Percentiles rank a stretch among this genome's conserved stretches.
phyloP scores from a whole-genome alignment of 2,113 vertebrate species.

The Campylomormyrus numenius region DNA sequence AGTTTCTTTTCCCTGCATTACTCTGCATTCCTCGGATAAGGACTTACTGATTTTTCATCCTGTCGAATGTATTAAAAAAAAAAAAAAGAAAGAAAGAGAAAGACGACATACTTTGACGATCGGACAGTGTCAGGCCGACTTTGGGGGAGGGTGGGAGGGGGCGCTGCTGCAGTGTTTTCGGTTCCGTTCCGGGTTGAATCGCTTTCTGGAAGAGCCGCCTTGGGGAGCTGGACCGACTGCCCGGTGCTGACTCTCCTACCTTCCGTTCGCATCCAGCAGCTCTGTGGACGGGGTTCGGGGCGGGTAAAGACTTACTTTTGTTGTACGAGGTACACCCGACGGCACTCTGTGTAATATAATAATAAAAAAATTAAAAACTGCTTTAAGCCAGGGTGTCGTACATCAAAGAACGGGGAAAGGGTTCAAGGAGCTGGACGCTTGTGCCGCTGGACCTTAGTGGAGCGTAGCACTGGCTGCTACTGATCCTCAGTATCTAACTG shows the following conservation, averaged over 20 bases:
- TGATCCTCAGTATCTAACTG: constrained; percentile 44
- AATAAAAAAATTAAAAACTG: constrained; percentile 23
- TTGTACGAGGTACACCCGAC: constrained; percentile 26
- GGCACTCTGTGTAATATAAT: constrained; percentile 21
- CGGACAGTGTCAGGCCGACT: constrained; percentile 1
- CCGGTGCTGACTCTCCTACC: not conserved
- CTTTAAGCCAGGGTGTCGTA: constrained; percentile 16
- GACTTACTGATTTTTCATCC: constrained; percentile 28
- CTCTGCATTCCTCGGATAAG: constrained; percentile 28
- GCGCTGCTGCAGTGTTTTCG: not conserved
- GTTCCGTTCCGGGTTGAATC: not conserved
- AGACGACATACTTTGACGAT: constrained; percentile 15
- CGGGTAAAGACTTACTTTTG: constrained; percentile 8
- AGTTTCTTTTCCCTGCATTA: constrained; percentile 31
- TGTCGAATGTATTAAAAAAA: constrained; percentile 39
- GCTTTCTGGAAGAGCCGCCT: constrained; percentile 6
- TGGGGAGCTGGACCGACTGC: not conserved
- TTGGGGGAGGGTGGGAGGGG: not conserved
- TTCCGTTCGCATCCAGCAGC: not conserved
- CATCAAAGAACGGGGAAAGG: constrained; percentile 4
- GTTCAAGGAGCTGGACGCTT: not conserved
- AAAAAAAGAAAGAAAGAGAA: constrained; percentile 10
- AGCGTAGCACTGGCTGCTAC: constrained; percentile 59
- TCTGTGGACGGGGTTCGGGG: not conserved
- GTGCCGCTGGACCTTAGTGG: constrained; percentile 31